Percentiles rank a stretch among this genome's conserved stretches.
These are phyloP conservation scores for Drosophila setifemur DNA, from an alignment of 1,140 invertebrate species.

Conservation along the genomic window DNA sequence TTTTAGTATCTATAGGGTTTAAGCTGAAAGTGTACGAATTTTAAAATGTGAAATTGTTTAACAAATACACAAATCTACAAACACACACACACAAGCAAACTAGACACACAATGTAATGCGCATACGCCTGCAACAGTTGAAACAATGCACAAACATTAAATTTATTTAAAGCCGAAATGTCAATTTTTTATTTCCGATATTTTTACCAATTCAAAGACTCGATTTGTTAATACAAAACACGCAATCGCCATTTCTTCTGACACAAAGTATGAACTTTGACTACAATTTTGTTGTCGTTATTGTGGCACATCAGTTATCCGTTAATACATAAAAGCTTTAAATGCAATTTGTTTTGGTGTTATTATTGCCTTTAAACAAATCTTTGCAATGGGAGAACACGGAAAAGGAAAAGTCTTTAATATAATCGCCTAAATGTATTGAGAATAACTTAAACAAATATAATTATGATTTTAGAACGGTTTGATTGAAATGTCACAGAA, in stretches of 20 bases:
- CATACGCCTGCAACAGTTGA: constrained; percentile 44
- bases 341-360: constrained; percentile 8
- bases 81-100: constrained; percentile 10
- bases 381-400: not conserved
- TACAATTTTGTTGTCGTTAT: too few relatives aligned
- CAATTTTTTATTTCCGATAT: constrained; percentile 4
- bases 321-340: constrained; percentile 50
- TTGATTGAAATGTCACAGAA: too few relatives aligned
- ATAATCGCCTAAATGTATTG: not conserved
- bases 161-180: constrained; percentile 29
- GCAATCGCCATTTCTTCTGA: constrained; percentile 22
- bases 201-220: constrained; percentile 17
- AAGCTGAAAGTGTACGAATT: constrained; percentile 78
- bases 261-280: too few relatives aligned
- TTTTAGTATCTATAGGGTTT: constrained; percentile 73
- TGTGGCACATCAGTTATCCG: too few relatives aligned
- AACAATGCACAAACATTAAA: constrained; percentile 51
- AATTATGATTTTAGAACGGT: too few relatives aligned
- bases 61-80: constrained; percentile 62
- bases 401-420: not conserved
- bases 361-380: constrained; percentile 7
- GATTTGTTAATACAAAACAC: not conserved
- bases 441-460: constrained; percentile 9
- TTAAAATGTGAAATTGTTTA: constrained; percentile 77
- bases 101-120: constrained; percentile 16